Percentiles rank a stretch among this genome's conserved stretches.
phyloP scores from a whole-genome alignment of 1,140 invertebrate species.

The Megathymus violae region DNA sequence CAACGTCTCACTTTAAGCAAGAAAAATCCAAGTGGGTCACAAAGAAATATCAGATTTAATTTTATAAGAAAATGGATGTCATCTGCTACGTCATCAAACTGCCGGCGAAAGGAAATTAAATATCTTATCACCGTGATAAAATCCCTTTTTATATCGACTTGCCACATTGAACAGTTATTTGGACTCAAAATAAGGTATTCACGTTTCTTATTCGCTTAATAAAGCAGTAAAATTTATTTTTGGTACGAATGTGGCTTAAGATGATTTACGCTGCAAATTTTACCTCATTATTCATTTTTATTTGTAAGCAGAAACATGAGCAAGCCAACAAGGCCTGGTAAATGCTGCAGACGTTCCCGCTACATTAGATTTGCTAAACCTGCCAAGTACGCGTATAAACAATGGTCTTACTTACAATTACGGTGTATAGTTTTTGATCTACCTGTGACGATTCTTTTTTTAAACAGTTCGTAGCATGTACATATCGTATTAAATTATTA shows the following conservation, averaged over 20 bases:
- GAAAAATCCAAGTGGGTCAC: constrained; percentile 33
- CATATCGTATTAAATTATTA: too few relatives aligned
- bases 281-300: constrained; percentile 42
- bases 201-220: constrained; percentile 9
- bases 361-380: constrained; percentile 43
- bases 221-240: constrained; percentile 18
- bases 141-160: constrained; percentile 52
- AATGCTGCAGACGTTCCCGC: constrained; percentile 46
- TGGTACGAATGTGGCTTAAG: constrained; percentile 9
- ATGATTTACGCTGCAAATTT: constrained; percentile 29
- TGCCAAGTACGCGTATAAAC: too few relatives aligned
- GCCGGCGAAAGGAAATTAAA: constrained; percentile 70
- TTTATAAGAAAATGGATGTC: constrained; percentile 56
- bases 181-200: constrained; percentile 42
- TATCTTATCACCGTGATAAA: constrained; percentile 65
- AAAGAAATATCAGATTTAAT: constrained; percentile 56
- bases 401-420: too few relatives aligned
- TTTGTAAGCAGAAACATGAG: constrained; percentile 42
- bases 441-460: too few relatives aligned
- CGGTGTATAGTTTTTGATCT: too few relatives aligned
- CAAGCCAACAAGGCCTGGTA: constrained; percentile 48
- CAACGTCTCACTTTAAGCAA: constrained; percentile 23
- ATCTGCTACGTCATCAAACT: constrained; percentile 61
- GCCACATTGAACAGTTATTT: constrained; percentile 54
- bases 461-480: too few relatives aligned